Conservation (phyloP, 2,888 invertebrate species). For the Oligia latruncula region DNA sequence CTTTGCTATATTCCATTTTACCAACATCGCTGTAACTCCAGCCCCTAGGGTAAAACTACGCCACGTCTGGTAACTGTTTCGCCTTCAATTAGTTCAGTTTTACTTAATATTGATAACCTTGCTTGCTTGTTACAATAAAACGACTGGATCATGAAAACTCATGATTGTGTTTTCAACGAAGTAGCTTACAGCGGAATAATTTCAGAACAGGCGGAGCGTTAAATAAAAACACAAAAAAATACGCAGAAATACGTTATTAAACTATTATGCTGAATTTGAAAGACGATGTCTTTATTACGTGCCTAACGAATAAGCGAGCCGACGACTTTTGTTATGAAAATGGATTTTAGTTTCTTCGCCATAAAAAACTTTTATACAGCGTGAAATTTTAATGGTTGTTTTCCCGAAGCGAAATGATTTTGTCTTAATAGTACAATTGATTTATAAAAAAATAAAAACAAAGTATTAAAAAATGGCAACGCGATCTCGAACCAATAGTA, state of each 20-base stretch:
- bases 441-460: too few species aligned
- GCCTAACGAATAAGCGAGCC: slow-evolving; percentile 14
- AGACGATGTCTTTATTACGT: slow-evolving; percentile 23
- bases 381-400: too few species aligned
- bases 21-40: slow-evolving; percentile 18
- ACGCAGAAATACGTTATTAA: slow-evolving; percentile 14
- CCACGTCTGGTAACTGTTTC: slow-evolving; percentile 27
- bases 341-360: background rate
- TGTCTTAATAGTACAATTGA: too few species aligned
- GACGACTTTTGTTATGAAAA: slow-evolving; percentile 10
- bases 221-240: slow-evolving; percentile 42
- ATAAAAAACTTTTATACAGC: background rate
- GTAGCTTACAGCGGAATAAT: slow-evolving; percentile 40
- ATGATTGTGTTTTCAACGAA: slow-evolving; percentile 16
- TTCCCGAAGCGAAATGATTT: too few species aligned
- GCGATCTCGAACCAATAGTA: too few species aligned
- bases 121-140: slow-evolving; percentile 25
- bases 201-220: slow-evolving; percentile 44
- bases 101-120: slow-evolving; percentile 53
- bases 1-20: too few species aligned
- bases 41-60: slow-evolving; percentile 46
- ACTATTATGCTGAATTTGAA: slow-evolving; percentile 5
- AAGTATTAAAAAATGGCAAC: too few species aligned
- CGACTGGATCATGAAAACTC: slow-evolving; percentile 19
- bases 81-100: slow-evolving; percentile 42